Conservation (phyloP, 2,797 vertebrate genomes). For the Notolabrus celidotus region DNA sequence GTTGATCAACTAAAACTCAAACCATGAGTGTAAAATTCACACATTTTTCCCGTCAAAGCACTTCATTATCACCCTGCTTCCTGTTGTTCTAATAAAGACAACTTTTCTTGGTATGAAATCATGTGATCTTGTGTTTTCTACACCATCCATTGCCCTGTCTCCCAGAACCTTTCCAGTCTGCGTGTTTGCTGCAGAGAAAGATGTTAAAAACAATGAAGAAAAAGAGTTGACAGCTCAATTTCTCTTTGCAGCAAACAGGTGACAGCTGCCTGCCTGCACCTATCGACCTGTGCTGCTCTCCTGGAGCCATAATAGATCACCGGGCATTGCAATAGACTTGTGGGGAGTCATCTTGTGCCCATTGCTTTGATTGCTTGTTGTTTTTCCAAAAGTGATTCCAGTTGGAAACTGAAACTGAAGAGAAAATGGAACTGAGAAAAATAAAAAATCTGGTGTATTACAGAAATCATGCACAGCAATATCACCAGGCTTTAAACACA, state of each 20-base stretch:
- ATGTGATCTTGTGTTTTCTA: neutral
- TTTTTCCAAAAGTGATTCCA: neutral
- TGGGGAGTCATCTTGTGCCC: neutral
- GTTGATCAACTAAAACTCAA: too few relatives aligned
- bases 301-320: constrained; percentile 23
- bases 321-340: neutral
- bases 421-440: neutral
- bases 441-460: neutral
- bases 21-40: neutral
- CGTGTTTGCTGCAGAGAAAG: constrained; percentile 3
- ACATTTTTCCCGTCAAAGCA: neutral
- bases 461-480: neutral
- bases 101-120: neutral
- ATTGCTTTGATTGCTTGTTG: neutral
- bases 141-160: neutral
- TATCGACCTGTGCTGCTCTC: constrained; percentile 22
- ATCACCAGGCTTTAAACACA: neutral
- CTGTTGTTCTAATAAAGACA: neutral
- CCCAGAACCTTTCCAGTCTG: neutral
- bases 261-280: constrained; percentile 27
- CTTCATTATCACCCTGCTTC: neutral
- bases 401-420: too few relatives aligned
- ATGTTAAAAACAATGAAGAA: constrained; percentile 12
- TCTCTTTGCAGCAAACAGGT: constrained; percentile 38
- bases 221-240: constrained; percentile 42